Percentiles rank a stretch among this genome's conserved stretches.
phyloP scores from a whole-genome alignment of 2,888 invertebrate species.

The Ochropleura leucogaster region DNA sequence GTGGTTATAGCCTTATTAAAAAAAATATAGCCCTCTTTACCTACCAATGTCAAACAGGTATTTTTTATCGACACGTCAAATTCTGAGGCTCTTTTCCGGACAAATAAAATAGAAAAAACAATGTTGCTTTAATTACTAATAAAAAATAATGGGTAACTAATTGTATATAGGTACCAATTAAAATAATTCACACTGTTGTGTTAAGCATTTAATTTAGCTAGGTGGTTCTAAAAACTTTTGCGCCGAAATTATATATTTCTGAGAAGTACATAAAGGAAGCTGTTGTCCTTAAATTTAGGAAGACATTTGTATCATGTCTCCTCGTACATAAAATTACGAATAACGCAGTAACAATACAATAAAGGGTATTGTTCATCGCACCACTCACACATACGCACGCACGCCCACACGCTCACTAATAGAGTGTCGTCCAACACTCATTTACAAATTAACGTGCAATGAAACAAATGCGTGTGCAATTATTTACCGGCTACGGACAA shows the following conservation, averaged over 20 bases:
- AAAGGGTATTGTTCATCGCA: constrained; percentile 70
- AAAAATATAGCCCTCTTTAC: neutral
- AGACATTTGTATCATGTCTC: constrained; percentile 58
- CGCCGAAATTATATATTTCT: neutral
- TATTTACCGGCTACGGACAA: constrained; percentile 77
- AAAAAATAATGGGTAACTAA: constrained; percentile 12
- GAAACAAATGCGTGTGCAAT: constrained; percentile 76
- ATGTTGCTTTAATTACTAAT: too few species aligned
- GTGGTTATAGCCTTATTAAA: neutral
- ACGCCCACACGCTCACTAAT: constrained; percentile 47
- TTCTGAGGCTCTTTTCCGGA: neutral
- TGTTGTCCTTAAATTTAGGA: constrained; percentile 31
- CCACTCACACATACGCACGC: constrained; percentile 47
- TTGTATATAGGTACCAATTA: neutral
- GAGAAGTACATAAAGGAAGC: neutral
- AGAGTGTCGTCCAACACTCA: constrained; percentile 68
- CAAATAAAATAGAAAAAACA: neutral
- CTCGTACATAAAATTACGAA: constrained; percentile 26
- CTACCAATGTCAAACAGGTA: neutral
- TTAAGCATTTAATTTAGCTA: neutral
- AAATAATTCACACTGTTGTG: neutral
- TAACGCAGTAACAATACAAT: constrained; percentile 57
- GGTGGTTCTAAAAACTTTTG: neutral
- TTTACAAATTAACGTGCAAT: constrained; percentile 76
- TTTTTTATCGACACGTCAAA: neutral